Conservation (phyloP, 2,113 vertebrate genomes). For the Todiramphus chloris region DNA sequence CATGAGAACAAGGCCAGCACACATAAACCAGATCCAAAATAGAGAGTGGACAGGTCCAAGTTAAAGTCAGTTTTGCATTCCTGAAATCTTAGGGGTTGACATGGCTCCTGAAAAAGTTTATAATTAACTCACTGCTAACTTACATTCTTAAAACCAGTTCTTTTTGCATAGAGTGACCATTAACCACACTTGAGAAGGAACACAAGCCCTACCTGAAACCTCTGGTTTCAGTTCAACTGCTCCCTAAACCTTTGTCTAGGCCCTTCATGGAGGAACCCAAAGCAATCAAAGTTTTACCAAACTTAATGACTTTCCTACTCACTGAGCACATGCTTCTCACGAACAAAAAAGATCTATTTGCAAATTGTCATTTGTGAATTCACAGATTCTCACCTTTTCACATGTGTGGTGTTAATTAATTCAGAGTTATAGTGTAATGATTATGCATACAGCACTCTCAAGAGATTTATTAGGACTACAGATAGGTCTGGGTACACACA, state of each 20-base stretch:
- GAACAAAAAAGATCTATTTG: neutral
- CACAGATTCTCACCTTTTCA: conserved; percentile 11
- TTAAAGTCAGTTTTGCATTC: neutral
- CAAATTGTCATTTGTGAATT: neutral
- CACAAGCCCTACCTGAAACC: neutral
- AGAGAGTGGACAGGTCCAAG: neutral
- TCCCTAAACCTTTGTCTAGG: neutral
- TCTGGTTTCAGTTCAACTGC: neutral
- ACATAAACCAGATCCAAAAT: neutral
- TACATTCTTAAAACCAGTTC: neutral
- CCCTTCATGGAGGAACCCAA: neutral
- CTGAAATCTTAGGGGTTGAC: neutral
- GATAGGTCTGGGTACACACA: neutral
- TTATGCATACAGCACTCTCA: neutral
- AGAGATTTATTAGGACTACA: neutral
- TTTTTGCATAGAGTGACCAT: neutral
- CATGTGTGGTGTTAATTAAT: neutral
- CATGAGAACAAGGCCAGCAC: neutral
- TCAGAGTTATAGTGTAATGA: neutral
- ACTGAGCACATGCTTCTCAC: neutral
- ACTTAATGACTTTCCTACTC: neutral
- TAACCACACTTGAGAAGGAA: neutral
- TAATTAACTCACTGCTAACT: neutral
- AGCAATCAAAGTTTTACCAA: neutral
- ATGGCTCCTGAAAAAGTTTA: neutral